Percentiles rank a stretch among this genome's conserved stretches.
These are phyloP conservation scores for Pteria penguin DNA, from an alignment of 2,888 invertebrate species.

Conservation along the genomic window DNA sequence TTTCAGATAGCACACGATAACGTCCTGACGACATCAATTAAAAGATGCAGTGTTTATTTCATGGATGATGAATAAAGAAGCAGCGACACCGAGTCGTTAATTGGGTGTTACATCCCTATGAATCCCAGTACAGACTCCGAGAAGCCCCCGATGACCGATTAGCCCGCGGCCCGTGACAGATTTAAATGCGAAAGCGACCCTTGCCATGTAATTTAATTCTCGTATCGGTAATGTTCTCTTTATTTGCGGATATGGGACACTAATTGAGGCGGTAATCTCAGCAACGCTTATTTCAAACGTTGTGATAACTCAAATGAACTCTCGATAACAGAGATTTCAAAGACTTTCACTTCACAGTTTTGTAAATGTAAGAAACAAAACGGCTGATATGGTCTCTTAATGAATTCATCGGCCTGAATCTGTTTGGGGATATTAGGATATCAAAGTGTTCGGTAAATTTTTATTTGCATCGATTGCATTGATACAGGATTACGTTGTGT, in stretches of 20 bases:
- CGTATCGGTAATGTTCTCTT: constrained; percentile 7
- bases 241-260: neutral
- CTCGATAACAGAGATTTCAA: neutral
- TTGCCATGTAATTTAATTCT: neutral
- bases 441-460: constrained; percentile 1
- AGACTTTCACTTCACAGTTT: neutral
- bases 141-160: neutral
- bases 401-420: no score
- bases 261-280: neutral
- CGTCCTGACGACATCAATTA: no score
- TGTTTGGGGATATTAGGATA: no score
- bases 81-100: neutral
- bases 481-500: no score
- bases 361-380: neutral
- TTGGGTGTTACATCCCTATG: neutral
- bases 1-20: no score
- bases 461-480: constrained; percentile 8
- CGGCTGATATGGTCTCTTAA: neutral
- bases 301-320: constrained; percentile 5
- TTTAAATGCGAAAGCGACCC: neutral
- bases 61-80: neutral
- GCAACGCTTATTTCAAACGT: neutral
- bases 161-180: neutral
- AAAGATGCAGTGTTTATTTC: neutral
- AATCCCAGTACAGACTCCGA: neutral